A percentile compares a stretch with the other conserved stretches of the same genome.
phyloP scores from a whole-genome alignment of 2,113 vertebrate species.

The Globicephala melas region DNA sequence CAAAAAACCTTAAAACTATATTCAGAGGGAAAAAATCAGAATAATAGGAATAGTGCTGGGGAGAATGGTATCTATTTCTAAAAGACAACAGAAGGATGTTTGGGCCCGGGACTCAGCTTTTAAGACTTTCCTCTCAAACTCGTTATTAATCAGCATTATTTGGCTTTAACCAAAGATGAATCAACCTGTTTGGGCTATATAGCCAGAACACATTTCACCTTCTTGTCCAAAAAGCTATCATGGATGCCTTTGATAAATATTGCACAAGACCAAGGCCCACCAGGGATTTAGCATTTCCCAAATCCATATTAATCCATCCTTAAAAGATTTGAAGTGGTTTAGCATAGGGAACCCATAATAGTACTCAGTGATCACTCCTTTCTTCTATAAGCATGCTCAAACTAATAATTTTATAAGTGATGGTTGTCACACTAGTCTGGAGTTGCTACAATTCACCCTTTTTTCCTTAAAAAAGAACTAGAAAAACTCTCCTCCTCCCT shows the following conservation, averaged over 20 bases:
- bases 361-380: background rate
- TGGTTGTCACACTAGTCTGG: background rate
- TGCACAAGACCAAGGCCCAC: background rate
- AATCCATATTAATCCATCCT: background rate
- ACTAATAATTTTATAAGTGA: background rate
- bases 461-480: background rate
- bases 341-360: background rate
- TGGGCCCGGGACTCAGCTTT: background rate
- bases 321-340: background rate
- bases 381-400: background rate
- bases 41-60: background rate
- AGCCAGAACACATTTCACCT: background rate
- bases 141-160: background rate
- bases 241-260: background rate
- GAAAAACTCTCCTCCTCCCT: background rate
- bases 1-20: background rate
- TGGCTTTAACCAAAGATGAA: background rate
- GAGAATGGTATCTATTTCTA: background rate
- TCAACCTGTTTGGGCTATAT: background rate
- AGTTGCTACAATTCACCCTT: background rate
- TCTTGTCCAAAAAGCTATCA: background rate
- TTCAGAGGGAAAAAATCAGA: background rate
- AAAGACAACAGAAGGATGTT: background rate
- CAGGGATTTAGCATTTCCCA: background rate
- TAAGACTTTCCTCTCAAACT: background rate